These are phyloP conservation scores for Cydia strobilella DNA, from an alignment of 1,140 invertebrate species.

Conservation along the genomic window DNA sequence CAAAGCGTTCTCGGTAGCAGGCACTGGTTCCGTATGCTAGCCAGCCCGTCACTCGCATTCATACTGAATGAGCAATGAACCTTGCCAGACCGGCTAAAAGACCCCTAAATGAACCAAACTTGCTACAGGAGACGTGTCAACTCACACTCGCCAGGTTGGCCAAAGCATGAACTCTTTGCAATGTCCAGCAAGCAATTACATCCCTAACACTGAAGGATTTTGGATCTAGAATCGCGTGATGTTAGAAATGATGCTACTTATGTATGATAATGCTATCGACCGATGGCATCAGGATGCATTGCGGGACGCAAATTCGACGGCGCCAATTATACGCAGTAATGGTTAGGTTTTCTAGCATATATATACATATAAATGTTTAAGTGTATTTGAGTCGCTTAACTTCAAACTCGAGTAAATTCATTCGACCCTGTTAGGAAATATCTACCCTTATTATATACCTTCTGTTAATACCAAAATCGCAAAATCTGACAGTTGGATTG, in stretches of 20 bases:
- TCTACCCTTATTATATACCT: too few species aligned
- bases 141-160: slow-evolving; percentile 39
- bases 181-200: slow-evolving; percentile 3
- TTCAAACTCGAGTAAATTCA: too few species aligned
- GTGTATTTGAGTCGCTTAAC: too few species aligned
- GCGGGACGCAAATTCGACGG: background rate
- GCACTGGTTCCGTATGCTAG: slow-evolving; percentile 58
- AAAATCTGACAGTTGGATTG: too few species aligned
- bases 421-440: too few species aligned
- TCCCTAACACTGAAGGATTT: background rate
- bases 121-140: slow-evolving; percentile 34
- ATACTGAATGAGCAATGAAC: slow-evolving; percentile 55
- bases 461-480: too few species aligned
- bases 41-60: slow-evolving; percentile 39
- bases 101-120: slow-evolving; percentile 15
- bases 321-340: slow-evolving; percentile 23
- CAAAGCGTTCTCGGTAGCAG: slow-evolving; percentile 60
- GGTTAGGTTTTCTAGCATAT: background rate
- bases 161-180: slow-evolving; percentile 16
- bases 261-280: slow-evolving; percentile 24
- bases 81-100: background rate
- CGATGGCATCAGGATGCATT: slow-evolving; percentile 25
- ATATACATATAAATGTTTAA: background rate
- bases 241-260: slow-evolving; percentile 7
- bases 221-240: slow-evolving; percentile 8